Percentiles rank a stretch among this genome's conserved stretches.
phyloP scores from a whole-genome alignment of 1,140 invertebrate genomes.

The Caenorhabditis elegans region WBcel235 BX284604.4:13234501-13235000 shows the following conservation, averaged over 20 bases:
- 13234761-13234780: slow-evolving; percentile 65
- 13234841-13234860: slow-evolving; percentile 55
- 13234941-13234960: slow-evolving; percentile 84
- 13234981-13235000: slow-evolving; percentile 43
- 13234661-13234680: slow-evolving; percentile 85
- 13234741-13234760: slow-evolving; percentile 73
- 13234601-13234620: slow-evolving; percentile 68
- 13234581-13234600: slow-evolving; percentile 70
- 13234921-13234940: slow-evolving; percentile 91
- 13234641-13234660: slow-evolving; percentile 77
- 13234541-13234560: slow-evolving; percentile 81
- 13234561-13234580: slow-evolving; percentile 75
- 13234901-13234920: slow-evolving; percentile 87
- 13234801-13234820: slow-evolving; percentile 86
- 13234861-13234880: slow-evolving; percentile 71
- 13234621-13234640: slow-evolving; percentile 78
- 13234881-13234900: slow-evolving; percentile 80
- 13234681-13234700: slow-evolving; percentile 79
- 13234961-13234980: slow-evolving; percentile 80
- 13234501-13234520: slow-evolving; percentile 77
- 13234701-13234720: slow-evolving; percentile 75
- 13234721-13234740: slow-evolving; percentile 89
- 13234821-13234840: slow-evolving; percentile 70
- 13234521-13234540: slow-evolving; percentile 80
- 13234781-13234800: slow-evolving; percentile 84